phyloP scores from a whole-genome alignment of 1,140 invertebrate genomes.

The Homarus americanus region DNA sequence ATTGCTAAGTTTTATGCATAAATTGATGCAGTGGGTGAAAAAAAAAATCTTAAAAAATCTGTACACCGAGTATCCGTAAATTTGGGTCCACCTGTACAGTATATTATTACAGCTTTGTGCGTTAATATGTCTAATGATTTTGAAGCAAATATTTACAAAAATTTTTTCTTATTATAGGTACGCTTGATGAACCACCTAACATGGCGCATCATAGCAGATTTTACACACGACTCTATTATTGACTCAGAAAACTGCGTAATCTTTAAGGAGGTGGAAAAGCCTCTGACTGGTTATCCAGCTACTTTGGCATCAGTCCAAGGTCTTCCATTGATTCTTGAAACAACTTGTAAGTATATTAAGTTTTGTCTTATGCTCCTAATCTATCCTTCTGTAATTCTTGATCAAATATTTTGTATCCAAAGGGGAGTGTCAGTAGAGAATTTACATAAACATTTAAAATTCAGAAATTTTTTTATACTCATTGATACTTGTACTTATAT shows the following conservation, averaged over 20 bases:
- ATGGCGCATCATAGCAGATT: constrained; percentile 78
- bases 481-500: too few species aligned
- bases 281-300: constrained; percentile 49
- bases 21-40: too few species aligned
- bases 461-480: too few species aligned
- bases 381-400: background rate
- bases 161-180: constrained; percentile 74
- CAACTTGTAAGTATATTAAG: constrained; percentile 35
- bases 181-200: constrained; percentile 79
- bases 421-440: background rate
- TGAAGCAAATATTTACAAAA: too few species aligned
- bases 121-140: too few species aligned
- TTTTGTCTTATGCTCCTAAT: too few species aligned
- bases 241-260: background rate
- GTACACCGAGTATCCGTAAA: too few species aligned
- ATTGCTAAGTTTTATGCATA: too few species aligned
- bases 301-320: constrained; percentile 53
- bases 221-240: constrained; percentile 74
- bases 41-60: too few species aligned
- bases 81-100: too few species aligned
- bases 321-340: constrained; percentile 46
- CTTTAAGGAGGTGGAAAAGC: constrained; percentile 40
- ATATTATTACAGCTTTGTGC: too few species aligned
- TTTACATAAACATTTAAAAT: background rate
- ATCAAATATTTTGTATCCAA: background rate